Percentiles rank a stretch among this genome's conserved stretches.
Evolutionary conservation across 1,140 invertebrate genomes (phyloP).

Genomic region (Zaprionus tsacasi): DNA sequence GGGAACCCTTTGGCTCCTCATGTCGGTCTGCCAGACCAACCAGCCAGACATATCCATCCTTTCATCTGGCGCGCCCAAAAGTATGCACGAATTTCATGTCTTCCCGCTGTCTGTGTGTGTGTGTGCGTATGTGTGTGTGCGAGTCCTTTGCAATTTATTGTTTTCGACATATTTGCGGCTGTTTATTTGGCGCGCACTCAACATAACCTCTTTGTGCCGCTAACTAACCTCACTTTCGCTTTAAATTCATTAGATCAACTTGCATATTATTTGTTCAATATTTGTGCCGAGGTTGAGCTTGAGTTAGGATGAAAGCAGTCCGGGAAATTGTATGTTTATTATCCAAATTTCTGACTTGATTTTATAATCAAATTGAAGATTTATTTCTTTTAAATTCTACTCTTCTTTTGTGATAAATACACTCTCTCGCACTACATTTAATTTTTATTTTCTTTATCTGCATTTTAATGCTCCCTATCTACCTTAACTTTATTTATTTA

Average conservation of each 20-base stretch:
- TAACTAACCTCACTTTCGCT: slow-evolving; percentile 36
- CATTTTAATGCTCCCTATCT: not conserved
- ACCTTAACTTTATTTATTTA: no score
- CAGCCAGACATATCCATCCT: slow-evolving; percentile 61
- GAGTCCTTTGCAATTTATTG: slow-evolving; percentile 72
- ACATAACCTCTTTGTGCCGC: slow-evolving; percentile 13
- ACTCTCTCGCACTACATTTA: no score
- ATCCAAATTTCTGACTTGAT: not conserved
- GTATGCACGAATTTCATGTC: slow-evolving; percentile 30
- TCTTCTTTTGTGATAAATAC: no score
- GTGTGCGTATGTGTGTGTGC: slow-evolving; percentile 5
- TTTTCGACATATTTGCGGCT: slow-evolving; percentile 74
- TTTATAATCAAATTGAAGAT: no score
- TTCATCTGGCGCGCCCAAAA: slow-evolving; percentile 55
- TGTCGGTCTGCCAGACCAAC: not conserved
- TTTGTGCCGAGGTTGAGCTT: not conserved
- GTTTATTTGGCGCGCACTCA: slow-evolving; percentile 60
- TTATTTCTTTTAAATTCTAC: not conserved
- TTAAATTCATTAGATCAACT: slow-evolving; percentile 10
- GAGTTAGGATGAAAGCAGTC: no score
- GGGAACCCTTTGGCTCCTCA: slow-evolving; percentile 16
- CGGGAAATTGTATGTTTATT: no score
- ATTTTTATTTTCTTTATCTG: no score
- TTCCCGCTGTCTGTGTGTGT: slow-evolving; percentile 5
- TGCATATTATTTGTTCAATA: not conserved